Percentiles rank a stretch among this genome's conserved stretches.
phyloP scores from a whole-genome alignment of 2,797 vertebrate species.

The Sciurus carolinensis region DNA sequence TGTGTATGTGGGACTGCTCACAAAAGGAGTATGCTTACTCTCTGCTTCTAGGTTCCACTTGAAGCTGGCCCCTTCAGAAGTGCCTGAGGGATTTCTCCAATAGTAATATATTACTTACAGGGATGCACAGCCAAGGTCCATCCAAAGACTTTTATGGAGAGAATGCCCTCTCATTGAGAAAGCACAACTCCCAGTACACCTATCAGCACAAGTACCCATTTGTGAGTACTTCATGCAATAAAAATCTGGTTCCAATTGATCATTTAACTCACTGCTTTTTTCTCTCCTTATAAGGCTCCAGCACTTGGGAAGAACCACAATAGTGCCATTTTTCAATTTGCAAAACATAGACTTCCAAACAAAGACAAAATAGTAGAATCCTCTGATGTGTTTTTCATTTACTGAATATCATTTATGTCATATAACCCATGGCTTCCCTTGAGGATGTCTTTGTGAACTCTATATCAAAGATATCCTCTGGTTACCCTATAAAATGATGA shows the following conservation, averaged over 20 bases:
- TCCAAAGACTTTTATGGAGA: constrained; percentile 30
- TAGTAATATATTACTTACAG: constrained; percentile 14
- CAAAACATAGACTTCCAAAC: constrained; percentile 51
- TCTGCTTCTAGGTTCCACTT: neutral
- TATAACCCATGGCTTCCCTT: neutral
- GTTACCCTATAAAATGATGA: neutral
- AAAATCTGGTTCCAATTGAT: constrained; percentile 10
- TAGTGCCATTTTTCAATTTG: neutral
- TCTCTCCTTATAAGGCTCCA: neutral
- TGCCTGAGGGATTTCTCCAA: neutral
- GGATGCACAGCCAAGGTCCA: neutral
- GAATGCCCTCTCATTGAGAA: neutral
- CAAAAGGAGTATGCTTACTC: neutral
- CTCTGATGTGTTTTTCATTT: neutral
- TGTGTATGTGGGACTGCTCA: neutral
- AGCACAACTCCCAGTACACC: constrained; percentile 50
- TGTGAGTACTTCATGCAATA: constrained; percentile 52
- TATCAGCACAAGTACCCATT: constrained; percentile 51
- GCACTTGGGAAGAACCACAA: neutral
- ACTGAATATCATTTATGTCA: neutral
- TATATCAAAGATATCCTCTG: constrained; percentile 9
- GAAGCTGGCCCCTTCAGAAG: neutral
- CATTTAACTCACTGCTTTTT: constrained; percentile 36
- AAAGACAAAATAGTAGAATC: neutral
- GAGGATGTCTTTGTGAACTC: neutral